A percentile compares a stretch with the other conserved stretches of the same genome.
Evolutionary conservation across 2,113 vertebrate species (phyloP).

Genomic region (Nicator chloris): DNA sequence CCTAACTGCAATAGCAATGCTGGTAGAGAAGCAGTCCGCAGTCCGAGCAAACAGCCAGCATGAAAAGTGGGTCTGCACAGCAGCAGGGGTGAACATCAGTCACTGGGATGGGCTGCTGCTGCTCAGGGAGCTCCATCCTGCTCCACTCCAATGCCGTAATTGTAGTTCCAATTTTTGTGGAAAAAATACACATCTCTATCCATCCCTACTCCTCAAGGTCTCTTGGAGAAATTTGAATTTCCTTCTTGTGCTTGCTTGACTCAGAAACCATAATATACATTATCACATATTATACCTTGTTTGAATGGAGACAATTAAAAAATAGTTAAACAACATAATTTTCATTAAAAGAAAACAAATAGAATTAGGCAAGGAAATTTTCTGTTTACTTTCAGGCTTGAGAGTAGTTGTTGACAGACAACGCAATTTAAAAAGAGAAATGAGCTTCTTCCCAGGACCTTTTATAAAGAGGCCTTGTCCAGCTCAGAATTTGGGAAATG

Average conservation of each 20-base stretch:
- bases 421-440: conserved; percentile 30
- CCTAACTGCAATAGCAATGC: not conserved
- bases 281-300: not conserved
- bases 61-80: not conserved
- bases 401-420: conserved; percentile 22
- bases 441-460: conserved; percentile 39
- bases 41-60: not conserved
- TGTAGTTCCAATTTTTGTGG: not conserved
- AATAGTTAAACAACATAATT: not conserved
- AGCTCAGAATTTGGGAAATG: conserved; percentile 48
- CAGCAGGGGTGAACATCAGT: not conserved
- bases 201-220: not conserved
- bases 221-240: not conserved
- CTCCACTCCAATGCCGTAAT: not conserved
- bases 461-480: conserved; percentile 60
- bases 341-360: not conserved
- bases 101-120: not conserved
- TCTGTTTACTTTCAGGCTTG: conserved; percentile 24
- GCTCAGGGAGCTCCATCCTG: not conserved
- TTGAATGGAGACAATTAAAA: not conserved
- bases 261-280: not conserved
- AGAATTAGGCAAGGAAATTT: not conserved
- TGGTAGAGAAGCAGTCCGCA: not conserved
- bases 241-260: not conserved
- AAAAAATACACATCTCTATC: not conserved